Base-by-base conservation (phyloP, 2,797 vertebrate genomes). In the Mionectes olivaceus region DNA sequence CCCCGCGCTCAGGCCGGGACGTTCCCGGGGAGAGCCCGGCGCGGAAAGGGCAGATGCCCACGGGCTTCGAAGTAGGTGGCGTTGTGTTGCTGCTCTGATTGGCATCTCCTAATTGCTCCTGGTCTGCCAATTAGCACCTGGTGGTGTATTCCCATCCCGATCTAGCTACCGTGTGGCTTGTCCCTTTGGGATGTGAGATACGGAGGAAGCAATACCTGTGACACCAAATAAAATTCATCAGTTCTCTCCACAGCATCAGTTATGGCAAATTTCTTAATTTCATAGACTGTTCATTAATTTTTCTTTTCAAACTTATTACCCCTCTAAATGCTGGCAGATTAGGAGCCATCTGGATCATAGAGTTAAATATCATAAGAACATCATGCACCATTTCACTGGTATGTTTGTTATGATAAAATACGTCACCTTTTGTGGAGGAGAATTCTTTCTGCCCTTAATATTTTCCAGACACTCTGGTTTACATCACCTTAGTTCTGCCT, bases 11-110 rank as follows among this genome's bases (percentile, higher is more conserved):
- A 41, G 41, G 15, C 14, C 15, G 41, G 15, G 41, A 11, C 15
- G 41, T 17, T 41, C 39, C 39, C 50, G 17, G 50, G 28, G 32
- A 9, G 52, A 23, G 17, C 35, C 25, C 4, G 56, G 11, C 32
- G 19, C 23, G 23, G 8, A 18, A 1, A 0, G 4, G 53, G 12
- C 27, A 27, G 1, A 35, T 21, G 43, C 33, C 59, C 43, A 1
- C 17, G 24, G 52, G 32, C 27, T 5, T 13, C 47, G 1, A 2
- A 32, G 44, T 4, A 46, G 17, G 4, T 41, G 1, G 15, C 10
- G 69, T 2, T 24, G 47, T 30, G 53, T 47, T 67, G 19, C 65
- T n/a, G 30, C 37, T 2, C 53, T n/a, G 74, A 52, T 57, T 13
- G 55, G 46, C 59, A 27, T 65, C 47, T 79, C 35, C 19, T 69